Base-by-base conservation (phyloP, 2,888 invertebrate genomes). In the Brachypterus glaber region DNA sequence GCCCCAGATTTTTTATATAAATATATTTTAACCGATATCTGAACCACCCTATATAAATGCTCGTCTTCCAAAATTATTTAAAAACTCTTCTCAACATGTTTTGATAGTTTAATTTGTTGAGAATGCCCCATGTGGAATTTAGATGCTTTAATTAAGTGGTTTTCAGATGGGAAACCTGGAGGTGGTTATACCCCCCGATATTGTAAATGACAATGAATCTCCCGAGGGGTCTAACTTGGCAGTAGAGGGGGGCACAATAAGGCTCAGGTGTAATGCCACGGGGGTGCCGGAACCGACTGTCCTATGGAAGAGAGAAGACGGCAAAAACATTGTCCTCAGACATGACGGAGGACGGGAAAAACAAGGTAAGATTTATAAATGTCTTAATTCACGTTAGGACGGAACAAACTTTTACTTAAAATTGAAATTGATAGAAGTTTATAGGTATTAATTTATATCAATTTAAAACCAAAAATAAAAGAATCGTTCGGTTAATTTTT, bases 181-280 rank as follows among this genome's bases (percentile, higher is more conserved):
- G 60, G 90, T 91, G 47, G 83, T 87, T 43, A 83, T 88, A 54
- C 86, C 89, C 8, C 89, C 89, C 35, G 88, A 89, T 64, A 88
- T 90, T 51, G 71, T 86, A 49, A 82, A 86, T 64, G 79, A 83
- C 39, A 79, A 82, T 49, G 76, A 76, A 44, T 62, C 64, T 18
- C 69, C 74, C 7, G 73, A 79, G 17, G 82, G 83, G 54, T 77
- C 79, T 31, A 79, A 83, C 49, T 82, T 86, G 25, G 79, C 85
- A 4, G 73, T 79, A 35, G 89, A 90, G 62, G 83, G 86, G 3
- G 88, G 88, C 18, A 80, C 76, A 42, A 78, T 88, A 43, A 70
- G 79, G 40, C 70, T 90, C 37, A 72, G 76, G 31, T 90, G 90
- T 65, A 76, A 74, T 46, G 87, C 88, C 0, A 86, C 82, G 1